A percentile compares a stretch with the other conserved stretches of the same genome.
phyloP scores from a whole-genome alignment of 2,113 vertebrate genomes.

The Talpa occidentalis region DNA sequence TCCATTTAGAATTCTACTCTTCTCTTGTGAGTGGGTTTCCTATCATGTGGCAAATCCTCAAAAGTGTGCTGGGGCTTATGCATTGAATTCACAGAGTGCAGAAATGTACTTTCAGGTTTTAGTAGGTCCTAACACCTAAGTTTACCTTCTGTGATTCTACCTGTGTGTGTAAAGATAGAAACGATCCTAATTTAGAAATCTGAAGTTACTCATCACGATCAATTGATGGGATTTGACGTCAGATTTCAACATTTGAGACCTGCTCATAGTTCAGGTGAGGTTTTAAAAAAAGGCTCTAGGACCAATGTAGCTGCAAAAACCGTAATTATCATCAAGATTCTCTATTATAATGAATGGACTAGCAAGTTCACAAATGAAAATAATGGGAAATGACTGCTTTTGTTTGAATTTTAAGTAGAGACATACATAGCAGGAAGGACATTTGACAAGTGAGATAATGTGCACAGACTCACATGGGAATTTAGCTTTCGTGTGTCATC shows the following conservation, averaged over 20 bases:
- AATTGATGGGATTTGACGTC: not conserved
- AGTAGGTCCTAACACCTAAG: not conserved
- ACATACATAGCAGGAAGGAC: not conserved
- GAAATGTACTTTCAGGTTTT: not conserved
- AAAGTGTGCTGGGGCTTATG: not conserved
- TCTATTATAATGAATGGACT: not conserved
- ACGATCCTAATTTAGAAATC: not conserved
- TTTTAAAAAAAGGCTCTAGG: not conserved
- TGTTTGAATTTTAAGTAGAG: constrained; percentile 28
- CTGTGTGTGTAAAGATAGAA: not conserved
- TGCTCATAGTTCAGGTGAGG: not conserved
- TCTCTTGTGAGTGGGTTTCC: not conserved
- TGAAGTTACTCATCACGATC: not conserved
- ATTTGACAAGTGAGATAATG: not conserved
- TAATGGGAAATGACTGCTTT: not conserved
- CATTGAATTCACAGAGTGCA: not conserved
- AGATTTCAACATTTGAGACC: not conserved
- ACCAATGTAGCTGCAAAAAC: not conserved
- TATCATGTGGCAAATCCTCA: not conserved
- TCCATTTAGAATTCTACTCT: not conserved
- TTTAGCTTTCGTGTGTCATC: not conserved
- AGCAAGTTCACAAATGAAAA: not conserved
- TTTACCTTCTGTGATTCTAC: not conserved
- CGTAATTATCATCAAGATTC: not conserved
- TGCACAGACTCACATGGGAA: not conserved